These are phyloP conservation scores for Leuciscus idus DNA, from an alignment of 2,113 vertebrate species.

Conservation along the genomic window DNA sequence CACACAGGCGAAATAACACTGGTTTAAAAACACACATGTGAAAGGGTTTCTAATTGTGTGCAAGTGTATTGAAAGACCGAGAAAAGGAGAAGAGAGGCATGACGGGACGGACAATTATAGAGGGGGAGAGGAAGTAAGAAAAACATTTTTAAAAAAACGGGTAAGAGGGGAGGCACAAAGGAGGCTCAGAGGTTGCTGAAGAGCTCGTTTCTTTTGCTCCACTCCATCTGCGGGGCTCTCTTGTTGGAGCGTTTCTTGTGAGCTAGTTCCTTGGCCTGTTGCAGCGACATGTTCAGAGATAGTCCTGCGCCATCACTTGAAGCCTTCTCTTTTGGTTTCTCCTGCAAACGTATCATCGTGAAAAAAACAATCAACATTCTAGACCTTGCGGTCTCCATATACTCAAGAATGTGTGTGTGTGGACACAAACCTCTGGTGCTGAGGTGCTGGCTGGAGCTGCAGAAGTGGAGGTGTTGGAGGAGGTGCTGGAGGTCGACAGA, in stretches of 20 bases:
- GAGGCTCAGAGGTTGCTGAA: conserved; percentile 89
- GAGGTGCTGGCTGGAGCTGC: conserved; percentile 63
- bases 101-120: not conserved
- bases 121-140: conserved; percentile 11
- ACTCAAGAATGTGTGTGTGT: not conserved
- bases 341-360: not conserved
- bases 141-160: not conserved
- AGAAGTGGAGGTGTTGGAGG: conserved; percentile 73
- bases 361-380: not conserved
- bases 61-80: not conserved
- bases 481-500: conserved; percentile 73
- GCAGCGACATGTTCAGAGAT: conserved; percentile 87
- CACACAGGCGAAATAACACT: conserved; percentile 54
- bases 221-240: conserved; percentile 95
- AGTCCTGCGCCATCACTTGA: not conserved
- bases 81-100: conserved; percentile 12
- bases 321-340: conserved; percentile 32
- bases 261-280: conserved; percentile 90
- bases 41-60: conserved; percentile 26
- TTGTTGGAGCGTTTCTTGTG: conserved; percentile 95
- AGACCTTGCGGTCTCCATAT: not conserved
- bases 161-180: not conserved
- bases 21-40: conserved; percentile 42
- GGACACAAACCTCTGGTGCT: conserved; percentile 68
- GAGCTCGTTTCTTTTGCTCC: conserved; percentile 98